phyloP scores from a whole-genome alignment of 2,888 invertebrate genomes.

The Pachymerium ferrugineum region DNA sequence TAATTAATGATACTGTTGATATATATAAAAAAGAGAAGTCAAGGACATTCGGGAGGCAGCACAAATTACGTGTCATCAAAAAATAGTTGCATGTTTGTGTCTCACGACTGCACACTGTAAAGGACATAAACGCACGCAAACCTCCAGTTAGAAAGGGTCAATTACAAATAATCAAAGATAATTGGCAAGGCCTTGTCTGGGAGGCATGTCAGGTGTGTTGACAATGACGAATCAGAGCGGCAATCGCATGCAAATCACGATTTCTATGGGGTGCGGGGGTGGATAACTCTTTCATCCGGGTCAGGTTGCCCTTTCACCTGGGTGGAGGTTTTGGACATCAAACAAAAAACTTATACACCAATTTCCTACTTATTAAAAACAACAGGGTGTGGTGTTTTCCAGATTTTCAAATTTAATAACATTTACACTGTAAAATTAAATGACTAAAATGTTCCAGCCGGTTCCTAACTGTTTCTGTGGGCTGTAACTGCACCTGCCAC shows the following conservation, averaged over 20 bases:
- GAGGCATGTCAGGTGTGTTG: slow-evolving; percentile 21
- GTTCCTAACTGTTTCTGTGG: too few species aligned
- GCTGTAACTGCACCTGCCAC: too few species aligned
- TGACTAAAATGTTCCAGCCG: too few species aligned
- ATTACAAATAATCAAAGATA: slow-evolving; percentile 21
- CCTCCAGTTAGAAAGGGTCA: slow-evolving; percentile 21
- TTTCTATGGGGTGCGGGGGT: slow-evolving; percentile 4
- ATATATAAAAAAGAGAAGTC: background rate
- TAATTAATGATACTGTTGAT: too few species aligned
- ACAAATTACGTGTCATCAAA: slow-evolving; percentile 21
- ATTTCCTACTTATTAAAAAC: background rate
- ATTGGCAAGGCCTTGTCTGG: slow-evolving; percentile 21
- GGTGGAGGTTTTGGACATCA: slow-evolving; percentile 17
- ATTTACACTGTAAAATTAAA: too few species aligned
- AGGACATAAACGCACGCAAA: slow-evolving; percentile 21
- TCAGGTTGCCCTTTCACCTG: slow-evolving; percentile 18
- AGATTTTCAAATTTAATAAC: too few species aligned
- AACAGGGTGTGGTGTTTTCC: background rate
- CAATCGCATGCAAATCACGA: slow-evolving; percentile 18
- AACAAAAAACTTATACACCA: too few species aligned
- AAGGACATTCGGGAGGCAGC: slow-evolving; percentile 9
- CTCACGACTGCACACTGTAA: slow-evolving; percentile 17
- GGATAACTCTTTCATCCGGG: slow-evolving; percentile 14
- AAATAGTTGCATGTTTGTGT: slow-evolving; percentile 18
- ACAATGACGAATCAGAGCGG: slow-evolving; percentile 21